Percentiles rank a stretch among this genome's conserved stretches.
Evolutionary conservation across 2,113 vertebrate species (phyloP).

Genomic region (Kobus ellipsiprymnus): DNA sequence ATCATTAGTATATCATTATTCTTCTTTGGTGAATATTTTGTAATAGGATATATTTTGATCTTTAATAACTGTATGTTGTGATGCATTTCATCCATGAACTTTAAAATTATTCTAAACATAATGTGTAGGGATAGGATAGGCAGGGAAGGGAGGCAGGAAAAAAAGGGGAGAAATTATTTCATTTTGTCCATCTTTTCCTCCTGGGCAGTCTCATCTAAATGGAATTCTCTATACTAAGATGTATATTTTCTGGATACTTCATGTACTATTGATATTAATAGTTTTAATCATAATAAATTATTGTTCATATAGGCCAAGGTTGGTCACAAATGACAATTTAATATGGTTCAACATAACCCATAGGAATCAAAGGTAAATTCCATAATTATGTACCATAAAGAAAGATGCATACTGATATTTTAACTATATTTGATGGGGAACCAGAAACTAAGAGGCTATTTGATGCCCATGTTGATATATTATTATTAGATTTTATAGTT

Average conservation of each 20-base stretch:
- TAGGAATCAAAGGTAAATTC: not conserved
- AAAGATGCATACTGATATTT: not conserved
- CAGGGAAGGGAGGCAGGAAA: not conserved
- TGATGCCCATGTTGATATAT: not conserved
- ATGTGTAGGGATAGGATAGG: not conserved
- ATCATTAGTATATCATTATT: not conserved
- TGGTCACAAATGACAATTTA: not conserved
- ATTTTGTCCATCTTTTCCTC: not conserved
- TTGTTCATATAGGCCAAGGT: not conserved
- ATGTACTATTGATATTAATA: not conserved
- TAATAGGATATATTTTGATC: not conserved
- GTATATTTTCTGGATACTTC: not conserved
- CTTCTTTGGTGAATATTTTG: not conserved
- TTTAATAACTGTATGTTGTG: not conserved
- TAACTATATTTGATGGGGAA: not conserved
- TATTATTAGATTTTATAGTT: not conserved
- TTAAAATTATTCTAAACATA: not conserved
- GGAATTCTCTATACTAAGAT: not conserved
- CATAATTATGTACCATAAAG: not conserved
- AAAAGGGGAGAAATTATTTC: not conserved
- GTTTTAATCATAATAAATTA: not conserved
- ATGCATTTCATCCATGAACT: not conserved
- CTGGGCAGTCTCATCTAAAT: not conserved
- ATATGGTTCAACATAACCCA: not conserved
- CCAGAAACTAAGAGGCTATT: not conserved